A percentile compares a stretch with the other conserved stretches of the same genome.
Evolutionary conservation across 2,888 invertebrate genomes (phyloP).

Genomic region (Diarsia brunnea): DNA sequence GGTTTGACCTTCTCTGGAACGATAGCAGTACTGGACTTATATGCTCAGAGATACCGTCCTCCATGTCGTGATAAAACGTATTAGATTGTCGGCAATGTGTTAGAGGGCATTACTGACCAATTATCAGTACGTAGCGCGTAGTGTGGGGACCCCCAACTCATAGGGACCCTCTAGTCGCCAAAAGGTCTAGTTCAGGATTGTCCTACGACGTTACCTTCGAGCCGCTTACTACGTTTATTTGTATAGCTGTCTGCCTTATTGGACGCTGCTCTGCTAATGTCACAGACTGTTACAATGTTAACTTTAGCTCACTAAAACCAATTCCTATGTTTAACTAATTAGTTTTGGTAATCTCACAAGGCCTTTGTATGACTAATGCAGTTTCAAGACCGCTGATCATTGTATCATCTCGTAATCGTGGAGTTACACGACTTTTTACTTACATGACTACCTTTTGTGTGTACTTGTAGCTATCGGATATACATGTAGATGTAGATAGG

Average conservation of each 20-base stretch:
- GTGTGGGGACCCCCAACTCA: no score
- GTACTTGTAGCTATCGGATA: not conserved
- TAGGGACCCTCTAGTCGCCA: no score
- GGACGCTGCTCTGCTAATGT: not conserved
- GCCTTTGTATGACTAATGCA: slow-evolving; percentile 10
- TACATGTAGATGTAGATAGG: no score
- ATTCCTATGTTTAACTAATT: not conserved
- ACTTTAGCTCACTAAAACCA: not conserved
- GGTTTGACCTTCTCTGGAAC: not conserved
- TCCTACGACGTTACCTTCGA: no score
- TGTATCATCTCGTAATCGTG: not conserved
- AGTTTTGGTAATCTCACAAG: not conserved
- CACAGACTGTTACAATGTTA: not conserved
- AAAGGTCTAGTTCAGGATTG: no score
- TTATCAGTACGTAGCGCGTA: no score
- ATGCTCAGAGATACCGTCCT: not conserved
- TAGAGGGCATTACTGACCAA: not conserved
- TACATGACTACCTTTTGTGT: not conserved
- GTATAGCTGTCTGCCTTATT: not conserved
- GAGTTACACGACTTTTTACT: slow-evolving; percentile 11
- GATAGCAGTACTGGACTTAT: not conserved
- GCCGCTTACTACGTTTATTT: no score
- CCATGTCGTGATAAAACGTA: not conserved
- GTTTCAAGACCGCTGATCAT: not conserved
- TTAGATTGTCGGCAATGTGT: not conserved